Evolutionary conservation across 2,888 invertebrate genomes (phyloP).

Genomic region (Ormyrus thymus): DNA sequence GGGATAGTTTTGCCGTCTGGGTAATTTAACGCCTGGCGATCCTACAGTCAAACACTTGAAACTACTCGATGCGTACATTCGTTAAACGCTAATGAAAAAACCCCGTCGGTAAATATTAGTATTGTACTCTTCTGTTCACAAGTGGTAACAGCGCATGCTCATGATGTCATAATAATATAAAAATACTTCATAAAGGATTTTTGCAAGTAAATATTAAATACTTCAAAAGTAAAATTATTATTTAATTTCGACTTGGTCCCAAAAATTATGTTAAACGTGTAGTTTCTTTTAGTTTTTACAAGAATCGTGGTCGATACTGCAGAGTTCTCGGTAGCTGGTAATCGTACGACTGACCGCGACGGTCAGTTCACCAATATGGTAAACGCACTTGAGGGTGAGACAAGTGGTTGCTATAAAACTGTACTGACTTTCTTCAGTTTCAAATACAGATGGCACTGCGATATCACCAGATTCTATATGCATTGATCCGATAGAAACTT

Average conservation of each 20-base stretch:
- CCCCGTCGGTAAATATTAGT: constrained; percentile 44
- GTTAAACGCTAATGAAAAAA: background rate
- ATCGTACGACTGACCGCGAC: constrained; percentile 37
- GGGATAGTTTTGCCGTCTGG: too few species aligned
- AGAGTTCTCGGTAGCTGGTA: constrained; percentile 20
- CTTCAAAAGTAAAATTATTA: too few species aligned
- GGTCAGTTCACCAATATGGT: constrained; percentile 43
- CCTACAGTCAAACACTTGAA: constrained; percentile 59
- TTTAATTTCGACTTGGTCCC: too few species aligned
- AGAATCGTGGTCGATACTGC: constrained; percentile 22
- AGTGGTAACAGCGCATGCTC: background rate
- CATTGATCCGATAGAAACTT: too few species aligned
- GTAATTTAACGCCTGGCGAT: constrained; percentile 56
- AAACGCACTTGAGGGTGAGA: constrained; percentile 4
- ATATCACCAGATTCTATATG: background rate
- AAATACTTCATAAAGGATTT: background rate
- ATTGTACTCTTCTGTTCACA: background rate
- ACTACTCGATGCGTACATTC: constrained; percentile 46
- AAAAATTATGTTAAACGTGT: too few species aligned
- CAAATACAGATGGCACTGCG: constrained; percentile 19
- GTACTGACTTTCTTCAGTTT: background rate
- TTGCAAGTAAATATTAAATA: background rate
- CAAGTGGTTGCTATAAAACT: background rate
- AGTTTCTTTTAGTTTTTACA: too few species aligned
- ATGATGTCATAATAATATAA: background rate